Conservation (phyloP, 2,797 vertebrate genomes). For the Ctenopoma kingsleyae region DNA sequence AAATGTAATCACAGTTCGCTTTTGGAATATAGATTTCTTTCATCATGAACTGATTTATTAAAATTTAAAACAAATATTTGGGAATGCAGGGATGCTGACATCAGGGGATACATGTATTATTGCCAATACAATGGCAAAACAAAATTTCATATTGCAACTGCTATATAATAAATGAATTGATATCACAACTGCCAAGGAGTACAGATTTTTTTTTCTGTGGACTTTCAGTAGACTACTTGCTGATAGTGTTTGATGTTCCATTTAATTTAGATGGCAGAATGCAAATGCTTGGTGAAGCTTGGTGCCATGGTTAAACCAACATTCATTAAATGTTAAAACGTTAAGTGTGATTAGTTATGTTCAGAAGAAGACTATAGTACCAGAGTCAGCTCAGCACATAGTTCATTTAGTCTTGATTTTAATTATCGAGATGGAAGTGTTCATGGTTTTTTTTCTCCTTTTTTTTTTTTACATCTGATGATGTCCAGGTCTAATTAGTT, state of each 20-base stretch:
- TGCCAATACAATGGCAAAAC: conserved; percentile 43
- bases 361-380: conserved; percentile 21
- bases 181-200: conserved; percentile 36
- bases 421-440: conserved; percentile 31
- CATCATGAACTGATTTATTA: conserved; percentile 34
- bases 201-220: neutral
- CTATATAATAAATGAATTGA: conserved; percentile 68
- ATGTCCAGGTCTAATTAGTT: conserved; percentile 61
- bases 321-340: conserved; percentile 49
- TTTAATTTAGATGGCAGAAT: conserved; percentile 23
- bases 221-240: neutral
- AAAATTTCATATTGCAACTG: conserved; percentile 54
- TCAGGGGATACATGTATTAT: conserved; percentile 64
- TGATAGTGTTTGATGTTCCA: conserved; percentile 17
- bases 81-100: conserved; percentile 56
- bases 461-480: conserved; percentile 45
- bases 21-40: conserved; percentile 37
- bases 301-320: conserved; percentile 34
- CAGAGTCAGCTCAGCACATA: conserved; percentile 21
- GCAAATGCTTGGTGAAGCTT: conserved; percentile 16
- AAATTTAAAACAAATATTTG: conserved; percentile 36
- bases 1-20: conserved; percentile 39
- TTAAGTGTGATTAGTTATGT: neutral
- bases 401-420: conserved; percentile 51
- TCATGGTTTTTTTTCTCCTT: too few relatives aligned